Evolutionary conservation across 2,888 invertebrate genomes (phyloP).

Genomic region (Netelia melanura): DNA sequence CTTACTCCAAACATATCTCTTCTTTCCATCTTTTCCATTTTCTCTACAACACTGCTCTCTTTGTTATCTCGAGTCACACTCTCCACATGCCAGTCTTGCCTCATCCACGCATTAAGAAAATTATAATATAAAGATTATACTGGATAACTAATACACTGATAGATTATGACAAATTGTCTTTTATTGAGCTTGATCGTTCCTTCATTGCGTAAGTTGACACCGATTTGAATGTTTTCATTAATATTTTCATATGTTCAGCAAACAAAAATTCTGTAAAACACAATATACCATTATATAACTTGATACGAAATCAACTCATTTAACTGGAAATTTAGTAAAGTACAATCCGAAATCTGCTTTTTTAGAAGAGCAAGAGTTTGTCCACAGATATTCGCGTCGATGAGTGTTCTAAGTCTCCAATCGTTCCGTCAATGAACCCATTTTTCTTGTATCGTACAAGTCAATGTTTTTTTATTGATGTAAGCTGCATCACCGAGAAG

Average conservation of each 20-base stretch:
- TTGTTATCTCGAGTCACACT: too few relatives aligned
- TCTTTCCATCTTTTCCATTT: too few relatives aligned
- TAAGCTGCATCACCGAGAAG: slow-evolving; percentile 40
- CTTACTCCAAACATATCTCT: too few relatives aligned
- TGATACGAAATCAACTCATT: slow-evolving; percentile 30
- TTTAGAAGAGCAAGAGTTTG: background rate
- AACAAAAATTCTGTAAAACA: slow-evolving; percentile 45
- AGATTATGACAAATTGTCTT: too few relatives aligned
- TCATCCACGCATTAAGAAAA: too few relatives aligned
- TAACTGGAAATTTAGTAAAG: slow-evolving; percentile 4
- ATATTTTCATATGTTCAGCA: background rate
- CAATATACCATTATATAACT: slow-evolving; percentile 38
- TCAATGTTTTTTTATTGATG: slow-evolving; percentile 17
- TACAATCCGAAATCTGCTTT: background rate
- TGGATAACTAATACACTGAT: too few relatives aligned
- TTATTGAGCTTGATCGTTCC: too few relatives aligned
- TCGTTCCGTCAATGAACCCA: slow-evolving; percentile 16
- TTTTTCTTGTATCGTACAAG: slow-evolving; percentile 30
- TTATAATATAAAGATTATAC: too few relatives aligned
- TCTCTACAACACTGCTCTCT: too few relatives aligned
- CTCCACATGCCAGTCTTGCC: too few relatives aligned
- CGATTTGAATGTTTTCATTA: too few relatives aligned
- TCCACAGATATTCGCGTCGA: slow-evolving; percentile 9
- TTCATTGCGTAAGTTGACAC: too few relatives aligned
- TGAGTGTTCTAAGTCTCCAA: slow-evolving; percentile 16